phyloP scores from a whole-genome alignment of 2,113 vertebrate genomes.

The Oreamnos americanus region DNA sequence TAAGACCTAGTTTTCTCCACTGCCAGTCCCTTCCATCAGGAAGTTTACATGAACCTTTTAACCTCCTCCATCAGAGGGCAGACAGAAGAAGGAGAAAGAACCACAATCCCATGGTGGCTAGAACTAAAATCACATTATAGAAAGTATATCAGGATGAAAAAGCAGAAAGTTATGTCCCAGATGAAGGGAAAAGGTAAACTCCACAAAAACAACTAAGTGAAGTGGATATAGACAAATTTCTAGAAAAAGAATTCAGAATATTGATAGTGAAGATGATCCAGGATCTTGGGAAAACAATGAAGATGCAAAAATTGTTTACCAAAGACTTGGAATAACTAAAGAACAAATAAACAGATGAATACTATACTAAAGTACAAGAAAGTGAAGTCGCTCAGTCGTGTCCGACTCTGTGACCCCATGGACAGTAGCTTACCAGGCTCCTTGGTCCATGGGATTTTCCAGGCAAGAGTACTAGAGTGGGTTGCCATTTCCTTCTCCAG shows the following conservation, averaged over 20 bases:
- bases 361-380: background rate
- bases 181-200: background rate
- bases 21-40: background rate
- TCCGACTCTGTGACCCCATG: accelerated
- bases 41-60: background rate
- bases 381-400: too few relatives aligned
- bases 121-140: background rate
- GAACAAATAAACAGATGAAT: background rate
- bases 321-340: background rate
- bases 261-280: background rate
- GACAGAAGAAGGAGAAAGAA: background rate
- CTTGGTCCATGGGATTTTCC: too few relatives aligned
- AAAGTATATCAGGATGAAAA: background rate
- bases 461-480: too few relatives aligned
- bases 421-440: too few relatives aligned
- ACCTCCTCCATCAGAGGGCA: background rate
- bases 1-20: background rate
- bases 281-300: background rate
- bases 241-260: background rate
- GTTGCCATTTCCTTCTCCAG: too few relatives aligned
- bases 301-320: background rate
- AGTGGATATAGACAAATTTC: background rate
- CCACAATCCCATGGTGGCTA: background rate
- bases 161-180: background rate
- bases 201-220: background rate